Evolutionary conservation across 2,797 vertebrate genomes (phyloP).

Genomic region (Sebastes nivosus): DNA sequence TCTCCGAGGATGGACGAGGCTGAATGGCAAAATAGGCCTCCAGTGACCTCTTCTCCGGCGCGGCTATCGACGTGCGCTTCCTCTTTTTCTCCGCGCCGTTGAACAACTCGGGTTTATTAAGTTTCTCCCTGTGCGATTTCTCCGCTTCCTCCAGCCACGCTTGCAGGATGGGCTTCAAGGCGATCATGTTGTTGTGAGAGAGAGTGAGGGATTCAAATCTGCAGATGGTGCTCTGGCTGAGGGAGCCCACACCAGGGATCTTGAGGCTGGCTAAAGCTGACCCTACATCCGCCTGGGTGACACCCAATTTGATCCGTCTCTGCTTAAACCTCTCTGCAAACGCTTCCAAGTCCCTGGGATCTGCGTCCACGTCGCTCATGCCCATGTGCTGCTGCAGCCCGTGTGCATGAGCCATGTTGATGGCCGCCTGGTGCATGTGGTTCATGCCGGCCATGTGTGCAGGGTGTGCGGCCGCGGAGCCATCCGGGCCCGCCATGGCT

Average conservation of each 20-base stretch:
- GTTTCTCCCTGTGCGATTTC: conserved; percentile 95
- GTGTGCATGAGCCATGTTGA: conserved; percentile 97
- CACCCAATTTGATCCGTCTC: conserved; percentile 96
- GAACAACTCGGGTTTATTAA: conserved; percentile 97
- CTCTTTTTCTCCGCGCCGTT: conserved; percentile 95
- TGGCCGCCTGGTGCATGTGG: conserved; percentile 98
- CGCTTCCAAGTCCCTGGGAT: conserved; percentile 96
- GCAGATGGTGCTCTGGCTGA: conserved; percentile 95
- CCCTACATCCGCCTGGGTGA: conserved; percentile 97
- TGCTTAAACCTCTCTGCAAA: conserved; percentile 98
- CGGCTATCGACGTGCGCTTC: conserved; percentile 96
- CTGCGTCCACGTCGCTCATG: conserved; percentile 97
- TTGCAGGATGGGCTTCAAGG: conserved; percentile 95
- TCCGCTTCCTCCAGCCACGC: conserved; percentile 97
- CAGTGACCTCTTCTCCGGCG: conserved; percentile 93
- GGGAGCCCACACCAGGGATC: conserved; percentile 93
- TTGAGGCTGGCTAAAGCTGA: conserved; percentile 93
- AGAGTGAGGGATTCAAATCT: conserved; percentile 93
- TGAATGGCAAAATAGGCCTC: conserved; percentile 97
- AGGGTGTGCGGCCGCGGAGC: conserved; percentile 92
- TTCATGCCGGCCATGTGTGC: conserved; percentile 98
- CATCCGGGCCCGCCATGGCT: conserved; percentile 94
- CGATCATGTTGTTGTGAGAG: conserved; percentile 97
- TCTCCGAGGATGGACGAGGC: conserved; percentile 95
- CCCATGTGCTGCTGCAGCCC: conserved; percentile 94